Evolutionary conservation across 2,888 invertebrate species (phyloP), one percentile per base, ranked within the genome.

Genomic region (Caenorhabditis sp.): DNA sequence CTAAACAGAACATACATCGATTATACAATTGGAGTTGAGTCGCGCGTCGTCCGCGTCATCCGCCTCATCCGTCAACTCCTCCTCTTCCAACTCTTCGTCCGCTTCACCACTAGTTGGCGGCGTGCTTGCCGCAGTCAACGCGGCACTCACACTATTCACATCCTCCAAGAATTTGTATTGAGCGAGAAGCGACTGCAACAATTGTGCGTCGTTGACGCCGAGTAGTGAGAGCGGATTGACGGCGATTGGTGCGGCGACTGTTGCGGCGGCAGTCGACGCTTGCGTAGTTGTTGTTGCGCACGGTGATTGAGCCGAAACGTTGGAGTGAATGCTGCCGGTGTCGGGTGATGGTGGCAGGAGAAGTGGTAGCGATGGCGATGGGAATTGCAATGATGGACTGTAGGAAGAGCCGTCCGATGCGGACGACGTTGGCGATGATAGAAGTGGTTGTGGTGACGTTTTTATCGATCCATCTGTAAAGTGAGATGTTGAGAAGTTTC

Each of bases 1-100:
- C 67, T 62, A 79, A 17, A 79, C 76, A 19, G 76, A 65, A 59
- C 72, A 73, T 5, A 79, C 79, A 57, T 79, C 79, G 31, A 79
- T 79, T 24, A 79, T 72, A 26, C 65, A 55, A 55, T 79, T 77
- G 1, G 75, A 65, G 50, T 69, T 64, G 26, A 72, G 31, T 8
- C 23, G 21, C 10, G 43, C 21, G 8, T 59, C 43, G 49, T 21
- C 37, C 27, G 3, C n/a, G 1, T 55, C 27, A 6, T 43, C 43
- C 17, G 3, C 14, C 17, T 53, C 24, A 27, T 69, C 65, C 14
- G 60, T 49, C 51, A 53, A 53, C 31, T 69, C 63, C n/a, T 37
- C 21, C 43, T 17, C 43, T 10, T 43, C 43, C 8, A 17, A 3
- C 21, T 66, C 69, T 14, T 69, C 66, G 55, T 74, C 69, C n/a